These are phyloP conservation scores for Lates japonicus DNA, from an alignment of 2,797 vertebrate genomes.

Conservation along the genomic window DNA sequence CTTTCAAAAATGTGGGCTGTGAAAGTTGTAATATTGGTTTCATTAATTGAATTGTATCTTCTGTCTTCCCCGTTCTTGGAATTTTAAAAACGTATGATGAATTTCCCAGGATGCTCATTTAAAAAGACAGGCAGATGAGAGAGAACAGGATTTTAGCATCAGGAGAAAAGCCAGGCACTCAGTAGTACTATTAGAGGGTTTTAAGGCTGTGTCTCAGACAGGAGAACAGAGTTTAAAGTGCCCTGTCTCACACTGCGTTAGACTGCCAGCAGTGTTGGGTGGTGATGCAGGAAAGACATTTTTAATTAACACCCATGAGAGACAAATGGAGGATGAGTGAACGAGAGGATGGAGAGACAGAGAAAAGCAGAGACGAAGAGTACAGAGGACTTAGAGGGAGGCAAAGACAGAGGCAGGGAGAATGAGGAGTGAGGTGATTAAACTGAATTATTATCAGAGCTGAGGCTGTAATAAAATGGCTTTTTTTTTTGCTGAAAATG, in stretches of 20 bases:
- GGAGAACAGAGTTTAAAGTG: slow-evolving; percentile 70
- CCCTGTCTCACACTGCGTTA: slow-evolving; percentile 59
- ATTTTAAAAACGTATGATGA: slow-evolving; percentile 47
- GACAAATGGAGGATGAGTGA: slow-evolving; percentile 74
- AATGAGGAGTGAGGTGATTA: slow-evolving; percentile 76
- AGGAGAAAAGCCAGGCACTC: slow-evolving; percentile 69
- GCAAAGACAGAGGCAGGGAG: slow-evolving; percentile 45
- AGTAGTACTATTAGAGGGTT: slow-evolving; percentile 76
- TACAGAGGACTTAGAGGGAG: slow-evolving; percentile 40
- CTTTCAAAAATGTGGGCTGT: slow-evolving; percentile 18
- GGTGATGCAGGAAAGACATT: slow-evolving; percentile 79
- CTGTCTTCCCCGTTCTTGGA: slow-evolving; percentile 47
- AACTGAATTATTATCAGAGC: slow-evolving; percentile 83
- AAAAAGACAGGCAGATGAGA: slow-evolving; percentile 75
- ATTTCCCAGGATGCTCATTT: slow-evolving; percentile 73
- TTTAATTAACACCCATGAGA: slow-evolving; percentile 86
- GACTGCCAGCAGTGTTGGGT: slow-evolving; percentile 72
- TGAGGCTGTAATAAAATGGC: slow-evolving; percentile 74
- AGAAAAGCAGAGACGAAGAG: slow-evolving; percentile 43
- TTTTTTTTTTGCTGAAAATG: slow-evolving; percentile 51
- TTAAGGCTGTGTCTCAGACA: slow-evolving; percentile 70
- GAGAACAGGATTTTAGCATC: slow-evolving; percentile 63
- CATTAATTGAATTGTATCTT: slow-evolving; percentile 59
- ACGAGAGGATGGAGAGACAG: slow-evolving; percentile 65
- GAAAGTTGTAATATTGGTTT: slow-evolving; percentile 57